Conservation (phyloP, 2,797 vertebrate genomes). For the Triplophysa bombifrons region DNA sequence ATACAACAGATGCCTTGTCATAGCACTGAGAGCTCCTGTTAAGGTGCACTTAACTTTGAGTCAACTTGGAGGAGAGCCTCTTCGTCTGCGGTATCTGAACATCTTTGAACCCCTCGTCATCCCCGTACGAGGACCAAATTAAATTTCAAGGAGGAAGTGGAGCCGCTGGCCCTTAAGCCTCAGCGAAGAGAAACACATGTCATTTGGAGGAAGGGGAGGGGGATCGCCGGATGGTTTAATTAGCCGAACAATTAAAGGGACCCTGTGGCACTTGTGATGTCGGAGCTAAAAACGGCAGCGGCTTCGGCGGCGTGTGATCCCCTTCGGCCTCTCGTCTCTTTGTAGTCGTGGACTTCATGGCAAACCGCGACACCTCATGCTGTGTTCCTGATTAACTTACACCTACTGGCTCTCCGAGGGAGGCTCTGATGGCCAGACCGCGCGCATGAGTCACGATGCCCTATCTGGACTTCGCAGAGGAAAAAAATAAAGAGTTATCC, state of each 20-base stretch:
- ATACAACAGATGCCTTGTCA: slow-evolving; percentile 54
- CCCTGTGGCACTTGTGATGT: slow-evolving; percentile 73
- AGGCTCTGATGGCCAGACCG: slow-evolving; percentile 65
- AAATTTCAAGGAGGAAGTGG: slow-evolving; percentile 68
- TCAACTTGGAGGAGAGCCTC: slow-evolving; percentile 52
- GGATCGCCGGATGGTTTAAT: slow-evolving; percentile 68
- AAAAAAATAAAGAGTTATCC: slow-evolving; percentile 48
- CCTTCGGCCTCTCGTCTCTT: slow-evolving; percentile 55
- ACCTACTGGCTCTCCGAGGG: slow-evolving; percentile 72
- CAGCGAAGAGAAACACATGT: slow-evolving; percentile 65
- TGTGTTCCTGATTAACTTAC: slow-evolving; percentile 80
- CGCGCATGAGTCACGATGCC: slow-evolving; percentile 68
- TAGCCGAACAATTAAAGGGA: slow-evolving; percentile 74
- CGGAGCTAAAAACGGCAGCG: slow-evolving; percentile 71
- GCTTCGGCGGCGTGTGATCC: slow-evolving; percentile 60
- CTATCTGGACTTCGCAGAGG: slow-evolving; percentile 57
- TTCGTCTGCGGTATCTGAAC: slow-evolving; percentile 52
- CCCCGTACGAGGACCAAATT: slow-evolving; percentile 64
- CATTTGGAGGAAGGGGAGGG: slow-evolving; percentile 51
- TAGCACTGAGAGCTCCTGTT: slow-evolving; percentile 57
- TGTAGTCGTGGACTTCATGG: slow-evolving; percentile 70
- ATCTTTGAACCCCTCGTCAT: slow-evolving; percentile 58
- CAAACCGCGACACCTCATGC: slow-evolving; percentile 69
- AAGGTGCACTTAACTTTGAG: slow-evolving; percentile 60
- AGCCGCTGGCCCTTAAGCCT: slow-evolving; percentile 59